A percentile compares a stretch with the other conserved stretches of the same genome.
Evolutionary conservation across 2,888 invertebrate species (phyloP).

Genomic region (Lingula anatina): DNA sequence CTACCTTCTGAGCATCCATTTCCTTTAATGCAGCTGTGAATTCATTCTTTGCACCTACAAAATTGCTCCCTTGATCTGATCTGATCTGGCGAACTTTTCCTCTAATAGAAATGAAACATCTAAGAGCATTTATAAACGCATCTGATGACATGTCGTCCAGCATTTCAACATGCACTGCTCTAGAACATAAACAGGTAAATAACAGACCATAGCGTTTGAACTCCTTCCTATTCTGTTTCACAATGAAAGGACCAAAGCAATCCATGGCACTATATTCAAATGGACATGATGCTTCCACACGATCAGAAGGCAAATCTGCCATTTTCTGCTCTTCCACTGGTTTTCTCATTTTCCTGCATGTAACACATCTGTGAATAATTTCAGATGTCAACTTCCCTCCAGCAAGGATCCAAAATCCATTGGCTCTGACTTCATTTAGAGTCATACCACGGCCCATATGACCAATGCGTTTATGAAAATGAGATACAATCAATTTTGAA

Average conservation of each 20-base stretch:
- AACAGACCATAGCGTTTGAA: neutral
- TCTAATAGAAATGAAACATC: neutral
- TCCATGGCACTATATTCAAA: neutral
- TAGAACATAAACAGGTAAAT: neutral
- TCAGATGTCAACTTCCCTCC: neutral
- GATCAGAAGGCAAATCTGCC: neutral
- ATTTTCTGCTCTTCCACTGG: neutral
- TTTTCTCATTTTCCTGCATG: neutral
- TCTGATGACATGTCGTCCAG: neutral
- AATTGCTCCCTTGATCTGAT: neutral
- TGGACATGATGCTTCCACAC: neutral
- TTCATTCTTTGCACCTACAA: neutral
- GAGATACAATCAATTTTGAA: neutral
- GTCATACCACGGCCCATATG: neutral
- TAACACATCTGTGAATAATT: neutral
- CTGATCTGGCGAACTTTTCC: neutral
- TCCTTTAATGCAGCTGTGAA: neutral
- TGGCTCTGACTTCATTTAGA: neutral
- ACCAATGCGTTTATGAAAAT: neutral
- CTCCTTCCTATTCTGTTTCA: neutral
- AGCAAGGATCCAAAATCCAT: neutral
- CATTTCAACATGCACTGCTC: neutral
- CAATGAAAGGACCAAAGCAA: neutral
- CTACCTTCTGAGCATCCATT: neutral
- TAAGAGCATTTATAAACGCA: neutral